phyloP scores from a whole-genome alignment of 2,797 vertebrate species.

The Bradypodion ventrale region DNA sequence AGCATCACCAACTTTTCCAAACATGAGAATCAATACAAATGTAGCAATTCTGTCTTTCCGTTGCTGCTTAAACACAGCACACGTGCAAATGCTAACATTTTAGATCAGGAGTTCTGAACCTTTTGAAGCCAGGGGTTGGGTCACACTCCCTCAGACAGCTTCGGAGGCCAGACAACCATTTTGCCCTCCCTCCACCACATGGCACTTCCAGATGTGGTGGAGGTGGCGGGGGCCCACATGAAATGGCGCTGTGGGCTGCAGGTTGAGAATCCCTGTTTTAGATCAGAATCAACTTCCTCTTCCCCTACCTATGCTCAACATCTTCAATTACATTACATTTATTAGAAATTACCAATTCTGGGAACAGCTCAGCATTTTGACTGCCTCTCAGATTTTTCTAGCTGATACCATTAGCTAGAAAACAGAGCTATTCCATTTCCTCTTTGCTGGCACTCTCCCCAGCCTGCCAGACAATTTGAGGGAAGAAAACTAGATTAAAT shows the following conservation, averaged over 20 bases:
- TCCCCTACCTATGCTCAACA: no score
- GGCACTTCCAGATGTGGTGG: no score
- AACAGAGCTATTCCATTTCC: neutral
- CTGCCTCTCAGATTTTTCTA: neutral
- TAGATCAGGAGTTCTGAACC: no score
- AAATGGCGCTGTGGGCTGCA: no score
- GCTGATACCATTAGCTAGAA: neutral
- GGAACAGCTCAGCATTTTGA: neutral
- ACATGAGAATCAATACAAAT: neutral
- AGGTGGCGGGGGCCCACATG: no score
- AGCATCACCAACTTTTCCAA: neutral
- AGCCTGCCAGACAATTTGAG: neutral
- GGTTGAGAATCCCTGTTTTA: no score
- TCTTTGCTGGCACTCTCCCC: slow-evolving; percentile 1
- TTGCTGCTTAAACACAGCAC: neutral
- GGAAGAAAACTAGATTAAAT: neutral
- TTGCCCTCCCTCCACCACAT: no score
- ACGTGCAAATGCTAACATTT: neutral
- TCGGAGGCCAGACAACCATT: no score
- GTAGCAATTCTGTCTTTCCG: neutral
- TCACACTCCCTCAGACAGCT: no score
- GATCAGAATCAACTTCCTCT: neutral
- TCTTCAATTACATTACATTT: slow-evolving; percentile 5
- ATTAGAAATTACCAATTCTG: neutral
- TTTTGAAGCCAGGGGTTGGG: no score